Conservation (phyloP, 2,113 vertebrate species). For the Misgurnus mizolepis region DNA sequence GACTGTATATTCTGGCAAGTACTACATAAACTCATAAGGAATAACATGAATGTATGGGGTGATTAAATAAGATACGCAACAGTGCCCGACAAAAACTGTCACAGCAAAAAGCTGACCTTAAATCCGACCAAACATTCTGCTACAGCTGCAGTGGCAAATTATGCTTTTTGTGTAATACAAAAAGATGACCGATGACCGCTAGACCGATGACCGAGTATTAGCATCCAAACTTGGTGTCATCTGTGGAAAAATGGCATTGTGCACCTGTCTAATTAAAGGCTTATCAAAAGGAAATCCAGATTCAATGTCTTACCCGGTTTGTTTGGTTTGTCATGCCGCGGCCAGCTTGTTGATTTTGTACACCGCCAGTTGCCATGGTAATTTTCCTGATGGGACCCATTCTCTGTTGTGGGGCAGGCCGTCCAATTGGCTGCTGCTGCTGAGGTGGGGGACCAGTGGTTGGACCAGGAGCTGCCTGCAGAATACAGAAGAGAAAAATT, state of each 20-base stretch:
- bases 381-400: conserved; percentile 86
- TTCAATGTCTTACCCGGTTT: conserved; percentile 68
- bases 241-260: conserved; percentile 78
- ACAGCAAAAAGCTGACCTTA: neutral
- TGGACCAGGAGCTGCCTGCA: conserved; percentile 80
- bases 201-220: neutral
- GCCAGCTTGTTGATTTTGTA: conserved; percentile 73
- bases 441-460: conserved; percentile 67
- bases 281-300: neutral
- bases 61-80: neutral
- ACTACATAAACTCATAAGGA: neutral
- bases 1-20: neutral
- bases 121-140: no score
- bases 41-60: neutral
- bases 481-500: conserved; percentile 27
- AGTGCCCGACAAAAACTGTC: neutral
- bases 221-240: neutral
- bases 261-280: conserved; percentile 56
- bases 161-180: no score
- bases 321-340: conserved; percentile 77
- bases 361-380: conserved; percentile 79
- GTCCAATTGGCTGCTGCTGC: conserved; percentile 72
- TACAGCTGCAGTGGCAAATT: no score
- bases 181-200: no score
- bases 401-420: conserved; percentile 73